A percentile compares a stretch with the other conserved stretches of the same genome.
Evolutionary conservation across 2,797 vertebrate genomes (phyloP).

Genomic region (Alosa sapidissima): DNA sequence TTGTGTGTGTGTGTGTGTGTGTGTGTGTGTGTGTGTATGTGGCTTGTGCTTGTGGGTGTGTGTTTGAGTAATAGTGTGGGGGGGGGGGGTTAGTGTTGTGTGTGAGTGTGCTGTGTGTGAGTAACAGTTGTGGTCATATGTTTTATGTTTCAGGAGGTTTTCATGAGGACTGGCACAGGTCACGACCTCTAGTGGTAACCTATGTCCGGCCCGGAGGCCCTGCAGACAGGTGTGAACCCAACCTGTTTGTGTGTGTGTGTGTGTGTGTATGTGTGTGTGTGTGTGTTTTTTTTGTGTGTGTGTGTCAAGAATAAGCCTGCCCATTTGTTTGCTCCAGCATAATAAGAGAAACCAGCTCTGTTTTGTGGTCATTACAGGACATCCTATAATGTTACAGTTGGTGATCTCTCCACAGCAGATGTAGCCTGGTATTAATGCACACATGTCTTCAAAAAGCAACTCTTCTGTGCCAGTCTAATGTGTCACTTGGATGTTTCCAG

Average conservation of each 20-base stretch:
- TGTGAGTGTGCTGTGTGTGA: background rate
- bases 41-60: background rate
- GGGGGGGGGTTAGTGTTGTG: background rate
- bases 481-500: background rate
- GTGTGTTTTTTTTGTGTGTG: background rate
- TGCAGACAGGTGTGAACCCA: slow-evolving; percentile 86
- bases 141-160: slow-evolving; percentile 82
- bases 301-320: background rate
- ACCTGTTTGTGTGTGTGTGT: slow-evolving; percentile 25
- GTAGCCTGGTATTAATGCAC: background rate
- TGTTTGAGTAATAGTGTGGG: background rate
- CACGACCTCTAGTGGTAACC: slow-evolving; percentile 88
- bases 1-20: background rate
- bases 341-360: background rate
- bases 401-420: background rate
- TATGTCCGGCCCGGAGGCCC: slow-evolving; percentile 90
- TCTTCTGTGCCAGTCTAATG: background rate
- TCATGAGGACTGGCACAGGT: slow-evolving; percentile 94
- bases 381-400: background rate
- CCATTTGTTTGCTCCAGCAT: background rate
- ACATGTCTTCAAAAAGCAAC: background rate
- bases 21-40: background rate
- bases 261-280: slow-evolving; percentile 24
- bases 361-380: background rate
- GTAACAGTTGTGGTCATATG: background rate